Evolutionary conservation across 2,888 invertebrate genomes (phyloP).

Genomic region (Eristalis pertinax): DNA sequence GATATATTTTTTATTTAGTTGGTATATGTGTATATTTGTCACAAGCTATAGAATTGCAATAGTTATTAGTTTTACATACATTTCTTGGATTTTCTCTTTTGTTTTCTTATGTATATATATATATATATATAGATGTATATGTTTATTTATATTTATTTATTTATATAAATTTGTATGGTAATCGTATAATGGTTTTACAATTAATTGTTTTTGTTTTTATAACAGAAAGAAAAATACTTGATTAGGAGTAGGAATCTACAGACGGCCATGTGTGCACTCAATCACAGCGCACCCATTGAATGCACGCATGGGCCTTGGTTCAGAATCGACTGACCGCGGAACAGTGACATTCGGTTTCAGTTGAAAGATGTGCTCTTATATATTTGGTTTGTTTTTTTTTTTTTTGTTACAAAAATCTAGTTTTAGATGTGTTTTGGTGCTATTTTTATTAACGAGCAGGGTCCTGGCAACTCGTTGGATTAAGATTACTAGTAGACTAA

Average conservation of each 20-base stretch:
- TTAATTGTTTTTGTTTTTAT: neutral
- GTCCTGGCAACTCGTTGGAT: neutral
- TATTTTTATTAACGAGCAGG: neutral
- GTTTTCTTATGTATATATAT: conserved; percentile 28
- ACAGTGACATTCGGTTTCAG: neutral
- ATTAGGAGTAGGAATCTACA: neutral
- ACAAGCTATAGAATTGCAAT: conserved; percentile 41
- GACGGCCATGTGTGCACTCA: neutral
- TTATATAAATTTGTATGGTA: conserved; percentile 68
- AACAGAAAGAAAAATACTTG: neutral
- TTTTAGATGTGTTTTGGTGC: neutral
- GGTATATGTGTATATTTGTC: conserved; percentile 66
- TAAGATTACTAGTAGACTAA: neutral
- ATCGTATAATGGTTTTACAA: conserved; percentile 1
- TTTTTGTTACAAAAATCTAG: neutral
- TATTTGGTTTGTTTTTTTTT: neutral
- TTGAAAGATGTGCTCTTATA: too few species aligned
- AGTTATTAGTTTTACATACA: conserved; percentile 39
- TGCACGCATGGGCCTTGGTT: neutral
- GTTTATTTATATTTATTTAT: conserved; percentile 57
- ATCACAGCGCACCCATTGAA: neutral
- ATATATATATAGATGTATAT: neutral
- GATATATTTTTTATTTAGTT: conserved; percentile 28
- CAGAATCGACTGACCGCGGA: neutral
- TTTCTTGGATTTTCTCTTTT: conserved; percentile 66